phyloP scores from a whole-genome alignment of 2,797 vertebrate genomes.

The Galago senegalensis region DNA sequence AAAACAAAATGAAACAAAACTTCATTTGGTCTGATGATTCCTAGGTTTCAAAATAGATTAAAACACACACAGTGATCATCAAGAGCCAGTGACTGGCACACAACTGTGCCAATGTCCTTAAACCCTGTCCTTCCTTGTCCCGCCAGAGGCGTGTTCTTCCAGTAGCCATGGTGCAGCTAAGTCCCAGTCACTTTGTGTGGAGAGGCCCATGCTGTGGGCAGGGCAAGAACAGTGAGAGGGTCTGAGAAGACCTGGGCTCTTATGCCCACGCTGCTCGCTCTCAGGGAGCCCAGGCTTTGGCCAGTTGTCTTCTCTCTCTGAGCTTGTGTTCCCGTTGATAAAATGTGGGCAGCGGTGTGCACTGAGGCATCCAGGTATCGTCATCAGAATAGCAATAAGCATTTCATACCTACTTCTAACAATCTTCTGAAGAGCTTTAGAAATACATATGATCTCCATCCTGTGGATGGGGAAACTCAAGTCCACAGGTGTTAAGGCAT shows the following conservation, averaged over 20 bases:
- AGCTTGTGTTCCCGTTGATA: neutral
- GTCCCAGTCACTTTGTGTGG: neutral
- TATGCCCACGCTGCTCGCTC: fast-evolving
- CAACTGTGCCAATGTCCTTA: neutral
- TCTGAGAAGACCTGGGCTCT: neutral
- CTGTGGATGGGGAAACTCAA: neutral
- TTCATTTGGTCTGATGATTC: neutral
- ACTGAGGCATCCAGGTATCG: neutral
- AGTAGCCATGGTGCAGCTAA: fast-evolving
- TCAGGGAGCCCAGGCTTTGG: neutral
- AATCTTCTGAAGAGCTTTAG: neutral
- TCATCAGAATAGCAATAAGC: neutral
- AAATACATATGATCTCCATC: neutral
- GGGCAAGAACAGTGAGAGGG: neutral
- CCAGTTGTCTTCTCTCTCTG: neutral
- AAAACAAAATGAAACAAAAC: neutral
- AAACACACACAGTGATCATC: neutral
- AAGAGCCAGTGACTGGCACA: neutral
- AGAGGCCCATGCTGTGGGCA: fast-evolving
- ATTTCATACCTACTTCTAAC: neutral
- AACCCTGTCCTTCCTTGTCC: neutral
- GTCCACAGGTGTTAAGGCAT: neutral
- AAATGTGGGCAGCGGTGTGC: neutral
- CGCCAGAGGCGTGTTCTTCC: neutral
- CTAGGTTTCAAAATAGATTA: neutral